These are phyloP conservation scores for Merops nubicus DNA, from an alignment of 2,113 vertebrate species.

Conservation along the genomic window DNA sequence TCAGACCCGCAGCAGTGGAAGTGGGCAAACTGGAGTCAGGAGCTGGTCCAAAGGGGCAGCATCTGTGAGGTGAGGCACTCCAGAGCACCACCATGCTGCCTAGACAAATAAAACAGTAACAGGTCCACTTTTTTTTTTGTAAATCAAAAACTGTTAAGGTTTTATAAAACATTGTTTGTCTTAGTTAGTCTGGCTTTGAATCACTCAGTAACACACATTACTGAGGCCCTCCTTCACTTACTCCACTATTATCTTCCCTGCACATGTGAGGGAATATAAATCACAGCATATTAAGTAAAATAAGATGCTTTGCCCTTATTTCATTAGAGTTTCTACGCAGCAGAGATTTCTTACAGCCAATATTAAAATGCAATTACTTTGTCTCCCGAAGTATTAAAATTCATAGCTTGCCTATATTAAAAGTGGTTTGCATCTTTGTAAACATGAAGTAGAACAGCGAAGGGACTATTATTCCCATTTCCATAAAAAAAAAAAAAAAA, in stretches of 20 bases:
- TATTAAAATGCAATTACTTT: neutral
- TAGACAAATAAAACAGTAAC: neutral
- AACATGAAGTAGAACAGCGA: neutral
- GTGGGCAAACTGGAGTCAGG: neutral
- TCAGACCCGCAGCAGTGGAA: no score
- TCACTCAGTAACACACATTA: neutral
- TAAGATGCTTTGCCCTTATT: neutral
- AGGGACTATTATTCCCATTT: no score
- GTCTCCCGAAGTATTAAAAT: neutral
- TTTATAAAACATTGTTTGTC: neutral
- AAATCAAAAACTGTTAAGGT: neutral
- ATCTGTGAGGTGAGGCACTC: neutral
- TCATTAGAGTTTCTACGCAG: neutral
- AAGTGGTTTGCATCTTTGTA: neutral
- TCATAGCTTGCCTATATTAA: neutral
- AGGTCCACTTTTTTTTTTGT: neutral
- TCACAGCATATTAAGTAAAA: neutral
- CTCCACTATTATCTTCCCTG: neutral
- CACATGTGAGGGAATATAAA: neutral
- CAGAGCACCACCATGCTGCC: neutral
- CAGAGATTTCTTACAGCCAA: neutral
- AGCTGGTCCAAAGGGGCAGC: neutral
- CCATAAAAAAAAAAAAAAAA: no score
- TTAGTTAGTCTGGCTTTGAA: neutral
- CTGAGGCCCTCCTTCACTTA: neutral